These are phyloP conservation scores for Euzophera pinguis DNA, from an alignment of 2,888 invertebrate genomes.

Conservation along the genomic window DNA sequence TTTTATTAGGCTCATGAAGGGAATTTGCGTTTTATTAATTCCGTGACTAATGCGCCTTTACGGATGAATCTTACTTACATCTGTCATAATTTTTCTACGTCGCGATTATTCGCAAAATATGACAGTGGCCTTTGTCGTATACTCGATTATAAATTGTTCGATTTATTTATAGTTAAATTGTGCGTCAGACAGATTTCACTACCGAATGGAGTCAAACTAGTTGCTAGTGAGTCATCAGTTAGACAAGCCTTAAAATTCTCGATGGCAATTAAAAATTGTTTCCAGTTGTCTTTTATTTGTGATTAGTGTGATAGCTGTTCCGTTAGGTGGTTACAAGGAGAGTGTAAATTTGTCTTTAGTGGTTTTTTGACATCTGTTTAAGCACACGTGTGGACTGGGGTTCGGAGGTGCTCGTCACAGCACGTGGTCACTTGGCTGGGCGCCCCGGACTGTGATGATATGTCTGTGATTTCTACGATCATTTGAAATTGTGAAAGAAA, in stretches of 20 bases:
- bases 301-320: slow-evolving; percentile 46
- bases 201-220: slow-evolving; percentile 43
- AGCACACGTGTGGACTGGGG: slow-evolving; percentile 47
- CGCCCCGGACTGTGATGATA: slow-evolving; percentile 39
- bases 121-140: slow-evolving; percentile 64
- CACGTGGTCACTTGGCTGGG: slow-evolving; percentile 62
- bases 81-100: slow-evolving; percentile 79
- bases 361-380: slow-evolving; percentile 45
- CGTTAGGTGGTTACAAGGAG: slow-evolving; percentile 45
- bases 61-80: slow-evolving; percentile 54
- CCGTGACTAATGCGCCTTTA: slow-evolving; percentile 62
- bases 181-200: slow-evolving; percentile 39
- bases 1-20: slow-evolving; percentile 45
- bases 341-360: slow-evolving; percentile 44
- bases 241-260: slow-evolving; percentile 42
- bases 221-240: slow-evolving; percentile 47
- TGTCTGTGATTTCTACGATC: background rate
- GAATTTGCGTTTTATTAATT: slow-evolving; percentile 65
- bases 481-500: background rate
- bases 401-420: slow-evolving; percentile 45
- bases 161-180: slow-evolving; percentile 48
- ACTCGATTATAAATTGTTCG: slow-evolving; percentile 54
- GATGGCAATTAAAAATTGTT: slow-evolving; percentile 54
- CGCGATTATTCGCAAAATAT: slow-evolving; percentile 69
- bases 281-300: slow-evolving; percentile 48